These are phyloP conservation scores for Scelioninae gen. 1 DNA, from an alignment of 2,888 invertebrate genomes.

Conservation along the genomic window DNA sequence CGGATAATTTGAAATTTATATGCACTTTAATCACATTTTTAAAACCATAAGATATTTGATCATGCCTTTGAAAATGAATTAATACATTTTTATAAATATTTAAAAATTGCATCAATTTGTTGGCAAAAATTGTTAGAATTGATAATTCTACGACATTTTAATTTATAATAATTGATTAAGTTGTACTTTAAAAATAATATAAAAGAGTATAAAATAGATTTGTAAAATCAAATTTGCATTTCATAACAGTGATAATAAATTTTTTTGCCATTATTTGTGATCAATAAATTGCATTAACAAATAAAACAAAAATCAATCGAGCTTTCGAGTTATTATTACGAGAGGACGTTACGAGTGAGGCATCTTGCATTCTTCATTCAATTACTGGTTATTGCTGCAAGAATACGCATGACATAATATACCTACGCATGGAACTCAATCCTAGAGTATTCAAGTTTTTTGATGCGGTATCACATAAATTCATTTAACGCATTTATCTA, in stretches of 20 bases:
- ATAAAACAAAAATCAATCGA: background rate
- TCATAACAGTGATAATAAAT: background rate
- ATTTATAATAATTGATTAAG: too few relatives aligned
- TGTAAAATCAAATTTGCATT: too few relatives aligned
- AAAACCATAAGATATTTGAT: too few relatives aligned
- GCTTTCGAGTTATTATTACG: slow-evolving; percentile 21
- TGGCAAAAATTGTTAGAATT: too few relatives aligned
- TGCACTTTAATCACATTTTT: background rate
- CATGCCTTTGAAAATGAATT: too few relatives aligned
- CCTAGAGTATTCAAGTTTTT: slow-evolving; percentile 50
- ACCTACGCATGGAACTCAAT: slow-evolving; percentile 49
- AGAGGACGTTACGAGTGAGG: slow-evolving; percentile 28
- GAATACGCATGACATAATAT: slow-evolving; percentile 61
- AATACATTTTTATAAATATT: too few relatives aligned
- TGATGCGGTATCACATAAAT: slow-evolving; percentile 61
- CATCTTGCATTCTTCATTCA: slow-evolving; percentile 62
- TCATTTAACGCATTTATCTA: slow-evolving; percentile 53
- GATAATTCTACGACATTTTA: too few relatives aligned
- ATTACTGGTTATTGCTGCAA: slow-evolving; percentile 56
- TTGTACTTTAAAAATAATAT: too few relatives aligned
- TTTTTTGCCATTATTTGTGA: background rate
- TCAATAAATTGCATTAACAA: slow-evolving; percentile 20
- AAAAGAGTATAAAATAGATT: background rate
- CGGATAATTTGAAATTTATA: background rate
- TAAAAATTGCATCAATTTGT: too few relatives aligned